Evolutionary conservation across 2,888 invertebrate species (phyloP).

Genomic region (Heliconius ismenius): DNA sequence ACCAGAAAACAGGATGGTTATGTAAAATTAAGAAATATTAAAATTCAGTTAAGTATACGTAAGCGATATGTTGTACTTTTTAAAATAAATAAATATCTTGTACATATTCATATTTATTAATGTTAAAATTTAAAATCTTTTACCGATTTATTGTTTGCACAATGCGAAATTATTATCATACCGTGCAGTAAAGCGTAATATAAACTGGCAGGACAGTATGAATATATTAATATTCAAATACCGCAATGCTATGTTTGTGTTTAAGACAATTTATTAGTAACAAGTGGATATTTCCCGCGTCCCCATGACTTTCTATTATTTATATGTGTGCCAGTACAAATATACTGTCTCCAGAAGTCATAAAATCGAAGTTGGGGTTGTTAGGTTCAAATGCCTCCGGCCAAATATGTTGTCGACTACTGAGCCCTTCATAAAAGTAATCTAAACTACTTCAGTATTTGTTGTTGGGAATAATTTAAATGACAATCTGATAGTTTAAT

Average conservation of each 20-base stretch:
- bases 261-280: constrained; percentile 22
- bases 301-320: constrained; percentile 25
- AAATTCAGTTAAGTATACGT: background rate
- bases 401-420: constrained; percentile 52
- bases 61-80: constrained; percentile 1
- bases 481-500: background rate
- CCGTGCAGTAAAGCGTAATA: constrained; percentile 11
- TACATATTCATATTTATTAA: constrained; percentile 1
- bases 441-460: constrained; percentile 20
- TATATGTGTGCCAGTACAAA: constrained; percentile 42
- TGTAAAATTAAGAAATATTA: background rate
- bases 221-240: constrained; percentile 30
- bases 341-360: constrained; percentile 52
- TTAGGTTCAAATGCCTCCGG: constrained; percentile 53
- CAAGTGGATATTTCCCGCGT: constrained; percentile 23
- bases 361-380: constrained; percentile 60
- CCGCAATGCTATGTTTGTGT: constrained; percentile 16
- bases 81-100: constrained; percentile 1
- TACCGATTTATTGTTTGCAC: background rate
- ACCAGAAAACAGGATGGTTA: background rate
- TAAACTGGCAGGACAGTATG: constrained; percentile 17
- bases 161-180: constrained; percentile 3
- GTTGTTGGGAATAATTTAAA: background rate
- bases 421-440: constrained; percentile 20
- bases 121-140: background rate